Conservation (phyloP, 2,113 vertebrate genomes). For the Sorex fumeus region DNA sequence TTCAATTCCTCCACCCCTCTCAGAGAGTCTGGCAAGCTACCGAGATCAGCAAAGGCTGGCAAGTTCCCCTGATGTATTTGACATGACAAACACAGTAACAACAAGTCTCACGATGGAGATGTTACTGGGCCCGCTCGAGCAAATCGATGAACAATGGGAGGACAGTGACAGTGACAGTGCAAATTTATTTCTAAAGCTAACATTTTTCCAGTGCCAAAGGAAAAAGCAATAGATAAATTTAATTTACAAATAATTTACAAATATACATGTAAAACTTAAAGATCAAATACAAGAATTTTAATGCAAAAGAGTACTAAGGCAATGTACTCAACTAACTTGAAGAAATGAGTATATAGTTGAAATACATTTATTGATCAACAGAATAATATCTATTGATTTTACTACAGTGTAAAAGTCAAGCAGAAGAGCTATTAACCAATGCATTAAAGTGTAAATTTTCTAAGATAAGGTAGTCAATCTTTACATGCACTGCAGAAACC, state of each 20-base stretch:
- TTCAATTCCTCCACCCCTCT: too few relatives aligned
- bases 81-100: too few relatives aligned
- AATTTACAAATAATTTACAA: slow-evolving; percentile 17
- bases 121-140: too few relatives aligned
- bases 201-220: not conserved
- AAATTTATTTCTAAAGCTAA: slow-evolving; percentile 14
- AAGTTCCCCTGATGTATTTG: too few relatives aligned
- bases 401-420: not conserved
- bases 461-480: not conserved
- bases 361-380: not conserved
- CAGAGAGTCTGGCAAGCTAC: too few relatives aligned
- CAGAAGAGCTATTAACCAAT: not conserved
- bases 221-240: not conserved
- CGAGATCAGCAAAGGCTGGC: too few relatives aligned
- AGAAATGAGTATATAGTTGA: not conserved
- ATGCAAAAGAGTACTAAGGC: not conserved
- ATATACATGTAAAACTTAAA: not conserved
- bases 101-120: too few relatives aligned
- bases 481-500: not conserved
- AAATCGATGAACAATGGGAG: too few relatives aligned
- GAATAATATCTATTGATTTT: not conserved
- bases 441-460: not conserved
- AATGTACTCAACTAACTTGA: not conserved
- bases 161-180: too few relatives aligned
- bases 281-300: slow-evolving; percentile 15